Conservation (phyloP, 2,888 invertebrate genomes). For the Mesorhabditis sp. region DNA sequence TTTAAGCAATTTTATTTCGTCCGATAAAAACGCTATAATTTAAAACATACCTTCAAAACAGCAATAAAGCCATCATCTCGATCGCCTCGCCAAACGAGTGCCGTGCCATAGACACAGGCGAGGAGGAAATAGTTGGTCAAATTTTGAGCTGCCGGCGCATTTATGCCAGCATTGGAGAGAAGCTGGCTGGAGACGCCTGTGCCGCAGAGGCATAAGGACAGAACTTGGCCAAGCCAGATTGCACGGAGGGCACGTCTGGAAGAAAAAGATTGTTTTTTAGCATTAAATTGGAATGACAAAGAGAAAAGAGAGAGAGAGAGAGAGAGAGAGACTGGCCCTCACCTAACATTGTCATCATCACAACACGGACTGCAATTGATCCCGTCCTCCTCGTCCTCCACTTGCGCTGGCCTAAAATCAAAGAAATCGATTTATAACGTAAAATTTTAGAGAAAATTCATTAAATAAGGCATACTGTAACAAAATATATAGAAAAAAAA, state of each 20-base stretch:
- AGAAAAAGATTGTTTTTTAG: constrained; percentile 14
- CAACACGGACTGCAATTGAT: constrained; percentile 51
- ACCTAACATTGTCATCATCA: constrained; percentile 43
- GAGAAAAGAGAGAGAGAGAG: constrained; percentile 5
- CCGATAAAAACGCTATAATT: too few relatives aligned
- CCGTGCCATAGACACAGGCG: constrained; percentile 74
- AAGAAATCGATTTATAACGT: too few relatives aligned
- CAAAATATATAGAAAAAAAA: too few relatives aligned
- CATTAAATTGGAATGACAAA: neutral
- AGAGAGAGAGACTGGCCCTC: neutral
- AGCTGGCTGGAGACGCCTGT: constrained; percentile 74
- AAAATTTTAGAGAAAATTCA: too few relatives aligned
- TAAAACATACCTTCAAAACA: too few relatives aligned
- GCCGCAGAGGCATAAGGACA: constrained; percentile 74
- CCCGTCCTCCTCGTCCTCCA: constrained; percentile 34
- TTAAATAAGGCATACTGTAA: too few relatives aligned
- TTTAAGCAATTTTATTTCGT: too few relatives aligned
- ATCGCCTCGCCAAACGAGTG: constrained; percentile 67
- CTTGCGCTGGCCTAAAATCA: constrained; percentile 1
- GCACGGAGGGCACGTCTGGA: constrained; percentile 58
- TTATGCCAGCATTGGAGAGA: constrained; percentile 69
- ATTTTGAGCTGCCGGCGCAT: constrained; percentile 77
- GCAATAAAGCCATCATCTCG: constrained; percentile 31
- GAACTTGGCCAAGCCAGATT: constrained; percentile 66
- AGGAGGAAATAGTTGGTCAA: constrained; percentile 76